phyloP scores from a whole-genome alignment of 2,797 vertebrate genomes.

The Schizopygopsis malacanthus region DNA sequence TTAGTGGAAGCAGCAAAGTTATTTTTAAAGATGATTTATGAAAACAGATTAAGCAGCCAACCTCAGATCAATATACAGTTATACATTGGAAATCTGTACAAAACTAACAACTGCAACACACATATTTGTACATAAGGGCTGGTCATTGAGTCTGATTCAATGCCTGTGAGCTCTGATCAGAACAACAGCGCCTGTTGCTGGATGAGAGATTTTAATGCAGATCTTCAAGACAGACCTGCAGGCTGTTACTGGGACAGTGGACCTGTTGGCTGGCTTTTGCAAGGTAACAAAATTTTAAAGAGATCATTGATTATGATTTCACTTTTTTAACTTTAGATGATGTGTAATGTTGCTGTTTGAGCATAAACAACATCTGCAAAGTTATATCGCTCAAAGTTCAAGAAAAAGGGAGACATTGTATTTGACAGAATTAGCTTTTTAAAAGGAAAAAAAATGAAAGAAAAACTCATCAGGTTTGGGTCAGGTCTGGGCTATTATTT shows the following conservation, averaged over 20 bases:
- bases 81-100: not conserved
- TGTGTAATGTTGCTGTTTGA: too few species aligned
- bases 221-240: not conserved
- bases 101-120: not conserved
- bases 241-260: not conserved
- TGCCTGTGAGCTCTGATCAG: not conserved
- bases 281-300: not conserved
- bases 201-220: not conserved
- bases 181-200: slow-evolving; percentile 2
- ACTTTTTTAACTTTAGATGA: too few species aligned
- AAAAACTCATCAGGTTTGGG: not conserved
- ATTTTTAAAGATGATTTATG: slow-evolving; percentile 23
- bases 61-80: not conserved
- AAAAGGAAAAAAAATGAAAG: not conserved
- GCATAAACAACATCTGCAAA: too few species aligned
- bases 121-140: not conserved
- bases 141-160: not conserved
- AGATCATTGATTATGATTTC: too few species aligned
- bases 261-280: not conserved
- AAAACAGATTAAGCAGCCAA: not conserved
- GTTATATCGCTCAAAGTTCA: too few species aligned
- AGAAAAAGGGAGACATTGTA: too few species aligned
- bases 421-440: too few species aligned
- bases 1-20: not conserved
- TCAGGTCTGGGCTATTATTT: not conserved